phyloP scores from a whole-genome alignment of 2,113 vertebrate genomes.

The Solea senegalensis region DNA sequence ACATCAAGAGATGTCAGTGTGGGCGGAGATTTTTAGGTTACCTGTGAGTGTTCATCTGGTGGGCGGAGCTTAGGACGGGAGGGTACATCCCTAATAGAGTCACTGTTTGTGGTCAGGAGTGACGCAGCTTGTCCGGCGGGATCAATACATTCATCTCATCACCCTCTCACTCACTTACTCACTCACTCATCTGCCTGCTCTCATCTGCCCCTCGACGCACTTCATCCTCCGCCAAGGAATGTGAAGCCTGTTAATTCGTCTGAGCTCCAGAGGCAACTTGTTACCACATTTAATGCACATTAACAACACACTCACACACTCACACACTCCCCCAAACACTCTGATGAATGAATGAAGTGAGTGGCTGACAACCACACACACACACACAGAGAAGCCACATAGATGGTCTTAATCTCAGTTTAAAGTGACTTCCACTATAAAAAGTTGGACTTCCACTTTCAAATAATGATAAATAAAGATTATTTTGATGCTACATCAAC shows the following conservation, averaged over 20 bases:
- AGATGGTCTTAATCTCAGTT: too few species aligned
- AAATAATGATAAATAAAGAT: neutral
- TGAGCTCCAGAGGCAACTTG: conserved; percentile 61
- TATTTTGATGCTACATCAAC: too few species aligned
- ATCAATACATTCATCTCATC: neutral
- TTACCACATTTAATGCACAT: conserved; percentile 52
- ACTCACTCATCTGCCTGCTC: neutral
- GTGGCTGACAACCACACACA: conserved; percentile 53
- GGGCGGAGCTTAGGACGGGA: too few species aligned
- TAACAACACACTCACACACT: conserved; percentile 33
- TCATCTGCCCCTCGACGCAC: neutral
- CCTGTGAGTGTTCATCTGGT: too few species aligned
- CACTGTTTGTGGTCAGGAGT: too few species aligned
- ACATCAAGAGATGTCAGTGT: too few species aligned
- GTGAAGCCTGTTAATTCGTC: conserved; percentile 66
- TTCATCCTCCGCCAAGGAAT: conserved; percentile 48
- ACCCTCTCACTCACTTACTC: too few species aligned
- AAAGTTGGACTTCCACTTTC: too few species aligned
- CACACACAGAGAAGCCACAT: conserved; percentile 16
- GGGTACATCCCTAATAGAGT: too few species aligned
- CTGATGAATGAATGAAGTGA: conserved; percentile 42
- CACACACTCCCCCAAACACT: conserved; percentile 25
- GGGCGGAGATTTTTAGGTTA: too few species aligned
- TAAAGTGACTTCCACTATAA: too few species aligned
- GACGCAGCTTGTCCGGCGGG: too few species aligned